Evolutionary conservation across 2,113 vertebrate genomes (phyloP), one percentile per base, ranked within the genome.

Genomic region (Lagopus leucura): DNA sequence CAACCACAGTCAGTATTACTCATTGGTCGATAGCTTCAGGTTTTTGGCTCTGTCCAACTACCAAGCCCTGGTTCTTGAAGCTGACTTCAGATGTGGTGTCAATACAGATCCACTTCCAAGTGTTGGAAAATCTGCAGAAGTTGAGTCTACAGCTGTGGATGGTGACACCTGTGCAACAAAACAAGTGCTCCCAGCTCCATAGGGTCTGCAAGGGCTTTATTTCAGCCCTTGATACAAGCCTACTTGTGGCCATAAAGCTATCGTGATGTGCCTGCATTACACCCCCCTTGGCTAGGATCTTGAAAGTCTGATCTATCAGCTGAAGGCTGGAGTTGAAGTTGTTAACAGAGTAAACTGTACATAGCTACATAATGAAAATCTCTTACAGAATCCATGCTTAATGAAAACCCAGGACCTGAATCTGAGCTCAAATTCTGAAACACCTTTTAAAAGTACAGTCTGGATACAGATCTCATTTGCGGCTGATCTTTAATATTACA

Each of bases 401-500:
- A 86, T 80, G 79, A 82, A 82, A 95, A 84, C 65, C 40, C 45
- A 76, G 13, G 21, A 79, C 28, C 36, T 70, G 50, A 28, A 63
- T 60, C 60, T 47, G 32, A 91, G 42, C 34, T 92, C 75, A 55
- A 32, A 71, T 80, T 86, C 79, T 74, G 72, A 88, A 91, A 76
- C 19, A 80, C 4, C 8, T 19, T 80, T 70, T 36, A 67, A 93
- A 93, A 79, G 42, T 80, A 52, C 14, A 55, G 32, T 40, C 72
- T 89, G 64, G 55, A 82, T 89, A 76, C 36, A 73, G 27, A 71
- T 82, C 87, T 87, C 70, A 63, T 28, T 58, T 80, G 38, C 75
- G 52, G 72, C 28, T 83, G 47, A 81, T 81, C 52, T 93, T 94
- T 81, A 76, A 58, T 85, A 63, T 77, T 52, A 88, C 67, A 28